Base-by-base conservation (phyloP, 2,113 vertebrate genomes). In the Bubo bubo region DNA sequence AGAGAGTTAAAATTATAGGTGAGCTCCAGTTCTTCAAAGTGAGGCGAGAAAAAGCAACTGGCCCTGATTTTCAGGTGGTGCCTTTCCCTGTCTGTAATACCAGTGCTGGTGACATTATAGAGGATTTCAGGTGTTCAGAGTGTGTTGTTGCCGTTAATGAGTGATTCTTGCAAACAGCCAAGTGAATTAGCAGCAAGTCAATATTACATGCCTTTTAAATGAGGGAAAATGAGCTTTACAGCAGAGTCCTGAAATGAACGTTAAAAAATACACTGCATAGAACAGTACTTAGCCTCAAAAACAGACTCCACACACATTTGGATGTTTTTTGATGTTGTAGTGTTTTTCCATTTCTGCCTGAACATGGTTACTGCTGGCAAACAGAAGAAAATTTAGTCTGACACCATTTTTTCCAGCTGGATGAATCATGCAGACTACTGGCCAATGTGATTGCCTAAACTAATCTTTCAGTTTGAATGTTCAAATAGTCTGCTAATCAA, bases 61-160 rank as follows among this genome's bases (percentile, higher is more conserved):
- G 14, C 8, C 6, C 4, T 0, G 0, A 15, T 71, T 63, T 84
- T 85, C 30, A 21, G 4, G 2, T 55, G 19, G 2, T 92, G n/a
- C 9, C n/a, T 79, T 94, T 82, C 17, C 26, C 20, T 59, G 12
- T 14, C 18, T 2, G 1, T 52, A 56, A 23, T 72, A 76, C 39
- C 35, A 50, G 28, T 68, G 9, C n/a, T 86, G 32, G 15, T 79
- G 62, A 76, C 30, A 14, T 73, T 80, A 22, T 3, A 12, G 37
- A 73, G 14, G 32, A 68, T 76, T 86, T 83, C 24, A 53, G 4
- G 4, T 79, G 24, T 68, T 75, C 28, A 17, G 14, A 79, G 47
- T 60, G n/a, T 41, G 58, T 66, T 53, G 8, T 56, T 77, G n/a
- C 27, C 10, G 4, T 72, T 79, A 53, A 28, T 39, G 55, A 91